These are phyloP conservation scores for Pempheris klunzingeri DNA, from an alignment of 2,797 vertebrate species.

Conservation along the genomic window DNA sequence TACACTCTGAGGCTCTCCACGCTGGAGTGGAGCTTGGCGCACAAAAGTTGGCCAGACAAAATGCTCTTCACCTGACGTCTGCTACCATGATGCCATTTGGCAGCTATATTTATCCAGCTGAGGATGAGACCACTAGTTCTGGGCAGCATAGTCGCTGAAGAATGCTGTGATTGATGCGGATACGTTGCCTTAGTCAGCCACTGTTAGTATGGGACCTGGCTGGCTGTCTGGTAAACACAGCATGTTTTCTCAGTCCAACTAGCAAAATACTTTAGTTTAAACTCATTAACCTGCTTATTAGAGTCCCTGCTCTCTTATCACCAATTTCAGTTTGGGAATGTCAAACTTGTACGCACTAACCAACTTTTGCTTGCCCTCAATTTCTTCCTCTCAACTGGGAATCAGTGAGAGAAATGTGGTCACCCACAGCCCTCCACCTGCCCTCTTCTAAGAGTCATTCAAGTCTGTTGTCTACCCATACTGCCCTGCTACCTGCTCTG, in stretches of 20 bases:
- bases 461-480: too few relatives aligned
- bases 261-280: neutral
- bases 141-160: neutral
- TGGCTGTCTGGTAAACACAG: neutral
- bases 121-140: neutral
- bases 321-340: neutral
- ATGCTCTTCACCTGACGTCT: neutral
- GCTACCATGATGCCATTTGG: too few relatives aligned
- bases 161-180: neutral
- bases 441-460: too few relatives aligned
- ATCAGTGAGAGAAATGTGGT: neutral
- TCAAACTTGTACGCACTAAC: neutral
- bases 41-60: neutral
- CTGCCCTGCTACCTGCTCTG: too few relatives aligned
- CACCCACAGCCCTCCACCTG: neutral
- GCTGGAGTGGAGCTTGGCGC: neutral
- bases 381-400: neutral
- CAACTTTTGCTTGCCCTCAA: neutral
- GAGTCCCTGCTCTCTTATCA: neutral
- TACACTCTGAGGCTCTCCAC: neutral
- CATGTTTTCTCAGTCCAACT: neutral
- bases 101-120: neutral
- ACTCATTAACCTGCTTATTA: neutral
- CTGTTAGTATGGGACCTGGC: neutral
- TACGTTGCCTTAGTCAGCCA: neutral